Percentiles rank a stretch among this genome's conserved stretches.
Conservation (phyloP, 2,113 vertebrate species). For the Cricetomys ansorgei region DNA sequence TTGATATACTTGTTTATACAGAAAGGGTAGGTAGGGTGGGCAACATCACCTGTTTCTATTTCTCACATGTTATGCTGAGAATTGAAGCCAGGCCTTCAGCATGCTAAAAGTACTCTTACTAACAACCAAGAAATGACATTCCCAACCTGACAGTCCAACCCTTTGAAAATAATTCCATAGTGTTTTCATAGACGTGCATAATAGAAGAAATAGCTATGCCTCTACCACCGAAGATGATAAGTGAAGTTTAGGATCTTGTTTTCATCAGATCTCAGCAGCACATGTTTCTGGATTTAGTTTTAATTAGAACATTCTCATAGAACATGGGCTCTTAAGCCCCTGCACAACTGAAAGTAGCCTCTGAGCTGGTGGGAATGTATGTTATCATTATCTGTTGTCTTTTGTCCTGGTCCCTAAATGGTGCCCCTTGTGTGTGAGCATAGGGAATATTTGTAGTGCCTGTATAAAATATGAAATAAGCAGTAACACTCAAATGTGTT, state of each 20-base stretch:
- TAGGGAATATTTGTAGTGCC: neutral
- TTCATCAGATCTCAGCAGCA: neutral
- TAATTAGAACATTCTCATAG: neutral
- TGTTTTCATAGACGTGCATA: neutral
- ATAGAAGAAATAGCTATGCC: neutral
- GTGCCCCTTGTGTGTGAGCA: conserved; percentile 1
- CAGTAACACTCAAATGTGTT: neutral
- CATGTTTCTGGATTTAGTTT: neutral
- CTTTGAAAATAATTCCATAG: neutral
- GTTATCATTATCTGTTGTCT: neutral
- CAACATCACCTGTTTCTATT: neutral
- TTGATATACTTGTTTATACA: neutral
- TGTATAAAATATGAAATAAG: neutral
- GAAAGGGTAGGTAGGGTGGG: neutral
- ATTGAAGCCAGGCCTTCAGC: neutral
- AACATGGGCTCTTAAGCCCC: neutral
- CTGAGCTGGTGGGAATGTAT: neutral
- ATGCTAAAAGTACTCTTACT: neutral
- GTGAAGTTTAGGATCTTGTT: neutral
- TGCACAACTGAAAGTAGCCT: neutral
- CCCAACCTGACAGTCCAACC: neutral
- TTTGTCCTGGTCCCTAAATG: neutral
- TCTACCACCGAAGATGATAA: neutral
- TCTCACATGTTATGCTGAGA: neutral
- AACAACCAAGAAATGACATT: neutral